Evolutionary conservation across 2,888 invertebrate genomes (phyloP).

Genomic region (Leptinotarsa tumamoca): DNA sequence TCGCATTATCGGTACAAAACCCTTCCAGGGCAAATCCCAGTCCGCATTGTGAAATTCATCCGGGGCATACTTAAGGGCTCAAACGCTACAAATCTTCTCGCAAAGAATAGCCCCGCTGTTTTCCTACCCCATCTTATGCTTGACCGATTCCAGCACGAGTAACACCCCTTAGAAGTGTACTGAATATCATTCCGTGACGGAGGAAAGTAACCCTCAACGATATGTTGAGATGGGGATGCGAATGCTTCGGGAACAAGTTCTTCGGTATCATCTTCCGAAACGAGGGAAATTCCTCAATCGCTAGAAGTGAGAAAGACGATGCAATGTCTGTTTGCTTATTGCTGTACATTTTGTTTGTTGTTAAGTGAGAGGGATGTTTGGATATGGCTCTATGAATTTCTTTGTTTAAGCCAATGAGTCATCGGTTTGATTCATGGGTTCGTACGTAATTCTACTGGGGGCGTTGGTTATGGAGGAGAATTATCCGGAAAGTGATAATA

Average conservation of each 20-base stretch:
- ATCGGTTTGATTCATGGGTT: not conserved
- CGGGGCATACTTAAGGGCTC: constrained; percentile 53
- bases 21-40: constrained; percentile 28
- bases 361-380: constrained; percentile 26
- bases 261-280: not conserved
- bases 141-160: constrained; percentile 32
- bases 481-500: not conserved
- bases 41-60: constrained; percentile 56
- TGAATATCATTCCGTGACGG: not conserved
- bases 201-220: not conserved
- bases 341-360: constrained; percentile 32
- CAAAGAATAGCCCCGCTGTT: constrained; percentile 50
- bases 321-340: constrained; percentile 35
- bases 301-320: constrained; percentile 32
- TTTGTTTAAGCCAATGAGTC: constrained; percentile 6
- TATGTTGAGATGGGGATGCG: not conserved
- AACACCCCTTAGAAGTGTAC: not conserved
- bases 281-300: constrained; percentile 1
- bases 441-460: not conserved
- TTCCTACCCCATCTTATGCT: constrained; percentile 41
- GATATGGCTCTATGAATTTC: constrained; percentile 8
- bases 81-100: constrained; percentile 54
- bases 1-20: constrained; percentile 39
- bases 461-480: not conserved
- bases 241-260: not conserved